Base-by-base conservation (phyloP, 2,113 vertebrate genomes). In the Muntiacus muntjak region DNA sequence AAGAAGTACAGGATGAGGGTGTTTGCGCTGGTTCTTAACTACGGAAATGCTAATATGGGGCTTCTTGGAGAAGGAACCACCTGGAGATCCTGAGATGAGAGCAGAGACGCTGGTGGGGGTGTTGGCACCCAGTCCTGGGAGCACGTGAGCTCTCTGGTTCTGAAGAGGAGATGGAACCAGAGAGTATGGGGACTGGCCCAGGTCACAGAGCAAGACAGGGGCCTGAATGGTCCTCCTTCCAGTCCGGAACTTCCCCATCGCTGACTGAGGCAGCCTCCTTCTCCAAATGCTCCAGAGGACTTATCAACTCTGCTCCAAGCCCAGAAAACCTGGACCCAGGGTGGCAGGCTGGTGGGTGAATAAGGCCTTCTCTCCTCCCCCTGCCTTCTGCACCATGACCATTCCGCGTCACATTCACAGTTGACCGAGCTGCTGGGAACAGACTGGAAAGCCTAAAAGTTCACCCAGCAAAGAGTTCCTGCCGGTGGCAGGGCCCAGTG, bases 351-450 rank as follows among this genome's bases (percentile, higher is more conserved):
- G 26, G n/a, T 0, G 0, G 74, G 25, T 55, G 23, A n/a, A 6
- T 9, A 23, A 26, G 0, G 30, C 50, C 92, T 47, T 8, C 55
- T 88, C 21, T 9, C 45, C 76, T 50, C 54, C 67, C 54, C 28
- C 15, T 36, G 12, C 50, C 50, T 4, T 6, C 62, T 40, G 8
- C 19, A 2, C 6, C 11, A 26, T 55, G 82, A 36, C 45, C 33
- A 6, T 40, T 36, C 43, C 0, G 0, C 23, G 55, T 8, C 30
- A 57, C 4, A 21, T 1, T 19, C n/a, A 30, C 13, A 40, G 26
- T 14, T 50, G 76, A 10, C 23, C 11, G 9, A n/a, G 55, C 30
- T 74, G 43, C 45, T n/a, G 8, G 33, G 64, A n/a, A 23, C 0
- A 43, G 40, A 43, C 71, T 23, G 0, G 3, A 76, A 76, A 76